These are phyloP conservation scores for Oscheius sp. DNA, from an alignment of 2,888 invertebrate species.

Conservation along the genomic window DNA sequence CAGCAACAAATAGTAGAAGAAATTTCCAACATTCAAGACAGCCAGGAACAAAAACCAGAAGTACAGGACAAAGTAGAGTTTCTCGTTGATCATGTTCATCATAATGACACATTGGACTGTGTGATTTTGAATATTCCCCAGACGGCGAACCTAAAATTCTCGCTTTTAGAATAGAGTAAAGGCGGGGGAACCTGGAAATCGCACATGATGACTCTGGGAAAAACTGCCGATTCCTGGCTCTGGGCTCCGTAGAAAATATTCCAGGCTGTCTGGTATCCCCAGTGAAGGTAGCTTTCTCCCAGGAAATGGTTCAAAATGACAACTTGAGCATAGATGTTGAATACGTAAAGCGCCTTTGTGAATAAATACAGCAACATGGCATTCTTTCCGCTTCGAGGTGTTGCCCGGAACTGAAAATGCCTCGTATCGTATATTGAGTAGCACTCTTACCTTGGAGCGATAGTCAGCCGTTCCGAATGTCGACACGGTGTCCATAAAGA, in stretches of 20 bases:
- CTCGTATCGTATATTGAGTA: background rate
- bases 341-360: conserved; percentile 74
- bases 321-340: conserved; percentile 74
- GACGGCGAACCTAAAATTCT: conserved; percentile 48
- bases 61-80: conserved; percentile 36
- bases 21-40: conserved; percentile 60
- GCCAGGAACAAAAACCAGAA: conserved; percentile 54
- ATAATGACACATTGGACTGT: conserved; percentile 66
- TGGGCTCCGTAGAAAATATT: conserved; percentile 56
- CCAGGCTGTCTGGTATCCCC: conserved; percentile 58
- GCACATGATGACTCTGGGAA: conserved; percentile 75
- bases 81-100: conserved; percentile 59
- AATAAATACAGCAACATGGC: conserved; percentile 73
- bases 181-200: conserved; percentile 57
- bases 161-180: background rate
- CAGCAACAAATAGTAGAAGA: conserved; percentile 60
- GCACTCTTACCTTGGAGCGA: background rate
- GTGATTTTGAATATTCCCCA: conserved; percentile 61
- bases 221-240: conserved; percentile 74
- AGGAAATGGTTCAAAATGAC: conserved; percentile 74
- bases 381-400: conserved; percentile 59
- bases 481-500: conserved; percentile 58
- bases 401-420: conserved; percentile 24
- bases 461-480: conserved; percentile 41
- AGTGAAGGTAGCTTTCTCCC: conserved; percentile 66